Percentiles rank a stretch among this genome's conserved stretches.
These are phyloP conservation scores for Pterois miles DNA, from an alignment of 2,797 vertebrate genomes.

Conservation along the genomic window DNA sequence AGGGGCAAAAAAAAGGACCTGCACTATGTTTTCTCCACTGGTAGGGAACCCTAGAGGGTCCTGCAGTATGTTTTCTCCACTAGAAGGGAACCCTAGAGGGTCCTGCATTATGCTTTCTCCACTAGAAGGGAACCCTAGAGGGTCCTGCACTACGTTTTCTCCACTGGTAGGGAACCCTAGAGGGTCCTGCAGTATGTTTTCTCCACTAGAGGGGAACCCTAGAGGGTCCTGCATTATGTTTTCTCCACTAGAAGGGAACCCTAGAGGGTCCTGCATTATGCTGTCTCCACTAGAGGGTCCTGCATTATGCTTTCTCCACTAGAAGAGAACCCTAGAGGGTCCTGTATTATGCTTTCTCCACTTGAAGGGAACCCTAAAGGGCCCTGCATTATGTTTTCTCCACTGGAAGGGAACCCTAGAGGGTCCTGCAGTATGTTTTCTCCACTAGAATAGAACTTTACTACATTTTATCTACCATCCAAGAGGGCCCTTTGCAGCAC, in stretches of 20 bases:
- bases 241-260: background rate
- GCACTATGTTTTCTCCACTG: background rate
- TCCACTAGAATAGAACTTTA: no score
- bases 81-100: background rate
- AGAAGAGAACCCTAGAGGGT: background rate
- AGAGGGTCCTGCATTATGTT: background rate
- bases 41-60: rapidly evolving
- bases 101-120: background rate
- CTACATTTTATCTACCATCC: background rate
- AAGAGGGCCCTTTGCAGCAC: background rate
- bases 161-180: background rate
- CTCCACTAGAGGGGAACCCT: no score
- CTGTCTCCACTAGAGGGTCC: no score
- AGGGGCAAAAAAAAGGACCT: no score
- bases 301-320: background rate
- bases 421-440: no score
- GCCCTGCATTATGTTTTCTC: background rate
- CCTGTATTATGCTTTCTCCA: no score
- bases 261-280: no score
- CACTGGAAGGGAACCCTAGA: background rate
- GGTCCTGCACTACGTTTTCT: background rate
- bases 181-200: background rate
- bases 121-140: background rate
- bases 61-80: background rate
- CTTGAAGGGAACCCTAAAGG: background rate